These are phyloP conservation scores for Eurois occulta DNA, from an alignment of 2,888 invertebrate species.

Conservation along the genomic window DNA sequence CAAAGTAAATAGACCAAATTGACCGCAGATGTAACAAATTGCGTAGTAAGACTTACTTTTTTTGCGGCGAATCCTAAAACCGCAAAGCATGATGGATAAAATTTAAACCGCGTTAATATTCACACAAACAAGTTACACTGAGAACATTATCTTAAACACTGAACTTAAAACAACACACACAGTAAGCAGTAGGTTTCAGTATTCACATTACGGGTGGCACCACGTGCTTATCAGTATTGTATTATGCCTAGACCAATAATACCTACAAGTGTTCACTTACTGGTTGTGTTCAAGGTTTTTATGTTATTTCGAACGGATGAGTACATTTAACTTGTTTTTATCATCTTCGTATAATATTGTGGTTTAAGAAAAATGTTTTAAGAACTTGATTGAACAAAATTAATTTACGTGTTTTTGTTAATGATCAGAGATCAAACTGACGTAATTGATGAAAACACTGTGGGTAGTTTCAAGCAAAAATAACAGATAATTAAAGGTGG, in stretches of 20 bases:
- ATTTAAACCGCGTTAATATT: conserved; percentile 66
- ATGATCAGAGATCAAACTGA: conserved; percentile 46
- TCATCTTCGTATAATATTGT: conserved; percentile 37
- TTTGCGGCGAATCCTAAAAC: conserved; percentile 78
- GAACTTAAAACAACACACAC: conserved; percentile 84
- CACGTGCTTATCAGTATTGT: conserved; percentile 85
- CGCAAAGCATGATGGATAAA: conserved; percentile 77
- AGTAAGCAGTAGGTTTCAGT: conserved; percentile 76
- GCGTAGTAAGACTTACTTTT: conserved; percentile 74
- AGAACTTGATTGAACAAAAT: conserved; percentile 46
- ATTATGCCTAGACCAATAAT: conserved; percentile 69
- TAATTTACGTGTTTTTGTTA: conserved; percentile 38
- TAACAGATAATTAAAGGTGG: not conserved
- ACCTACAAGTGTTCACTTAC: conserved; percentile 59
- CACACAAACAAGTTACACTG: conserved; percentile 80
- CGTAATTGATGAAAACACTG: conserved; percentile 23
- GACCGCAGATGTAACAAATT: conserved; percentile 23
- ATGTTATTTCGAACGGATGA: conserved; percentile 55
- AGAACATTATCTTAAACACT: conserved; percentile 84
- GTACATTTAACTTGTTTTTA: conserved; percentile 57
- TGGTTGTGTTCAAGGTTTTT: conserved; percentile 67
- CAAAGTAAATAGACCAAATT: conserved; percentile 48
- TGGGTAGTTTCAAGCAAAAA: conserved; percentile 32
- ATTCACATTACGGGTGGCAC: conserved; percentile 71
- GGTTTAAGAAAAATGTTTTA: conserved; percentile 25